These are phyloP conservation scores for Chloropsis cyanopogon DNA, from an alignment of 2,113 vertebrate species.

Conservation along the genomic window DNA sequence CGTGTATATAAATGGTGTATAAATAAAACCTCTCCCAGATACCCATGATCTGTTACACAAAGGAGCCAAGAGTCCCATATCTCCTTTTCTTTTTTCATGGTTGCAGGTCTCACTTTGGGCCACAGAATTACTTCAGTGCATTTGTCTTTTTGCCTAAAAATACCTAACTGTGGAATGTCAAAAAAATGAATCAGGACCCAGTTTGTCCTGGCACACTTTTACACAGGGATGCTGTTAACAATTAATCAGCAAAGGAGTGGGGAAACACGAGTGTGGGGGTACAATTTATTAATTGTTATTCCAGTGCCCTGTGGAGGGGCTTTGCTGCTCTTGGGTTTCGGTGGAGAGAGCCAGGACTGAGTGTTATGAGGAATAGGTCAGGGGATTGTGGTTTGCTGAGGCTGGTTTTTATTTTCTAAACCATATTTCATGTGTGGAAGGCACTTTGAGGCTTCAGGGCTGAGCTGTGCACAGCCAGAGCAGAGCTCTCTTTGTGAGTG, in stretches of 20 bases:
- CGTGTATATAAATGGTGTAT: not conserved
- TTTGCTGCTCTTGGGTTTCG: not conserved
- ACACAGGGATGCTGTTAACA: not conserved
- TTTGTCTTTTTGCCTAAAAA: not conserved
- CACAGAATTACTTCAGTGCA: not conserved
- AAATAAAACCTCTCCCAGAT: conserved; percentile 10
- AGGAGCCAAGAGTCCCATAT: not conserved
- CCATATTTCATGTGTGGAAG: not conserved
- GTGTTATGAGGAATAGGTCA: not conserved
- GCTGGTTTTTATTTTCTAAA: not conserved
- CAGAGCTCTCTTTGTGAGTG: fast-evolving
- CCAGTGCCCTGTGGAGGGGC: not conserved
- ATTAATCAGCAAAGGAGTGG: not conserved
- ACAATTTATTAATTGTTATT: not conserved
- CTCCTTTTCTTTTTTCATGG: not conserved
- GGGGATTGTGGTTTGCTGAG: not conserved
- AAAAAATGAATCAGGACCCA: not conserved
- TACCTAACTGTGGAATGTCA: not conserved
- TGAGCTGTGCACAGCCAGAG: not conserved
- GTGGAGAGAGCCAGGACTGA: not conserved
- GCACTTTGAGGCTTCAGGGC: not conserved
- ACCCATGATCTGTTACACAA: not conserved
- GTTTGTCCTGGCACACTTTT: not conserved
- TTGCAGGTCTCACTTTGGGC: not conserved
- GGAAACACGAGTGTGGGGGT: not conserved